A percentile compares a stretch with the other conserved stretches of the same genome.
Evolutionary conservation across 2,113 vertebrate species (phyloP).

Genomic region (Taurulus bubalis): DNA sequence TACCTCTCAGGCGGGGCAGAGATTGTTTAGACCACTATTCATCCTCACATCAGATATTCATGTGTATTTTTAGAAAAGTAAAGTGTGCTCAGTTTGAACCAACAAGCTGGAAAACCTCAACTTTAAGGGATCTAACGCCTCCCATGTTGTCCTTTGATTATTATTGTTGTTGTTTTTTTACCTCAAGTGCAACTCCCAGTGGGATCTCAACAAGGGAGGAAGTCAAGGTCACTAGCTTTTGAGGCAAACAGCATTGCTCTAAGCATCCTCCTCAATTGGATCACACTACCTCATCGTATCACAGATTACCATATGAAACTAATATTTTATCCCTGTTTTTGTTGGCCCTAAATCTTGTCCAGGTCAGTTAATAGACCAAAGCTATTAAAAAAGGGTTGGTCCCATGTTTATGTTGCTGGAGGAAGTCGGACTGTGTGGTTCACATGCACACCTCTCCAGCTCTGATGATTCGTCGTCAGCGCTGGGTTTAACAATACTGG

Average conservation of each 20-base stretch:
- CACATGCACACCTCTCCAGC: neutral
- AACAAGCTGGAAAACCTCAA: constrained; percentile 10
- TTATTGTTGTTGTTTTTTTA: constrained; percentile 18
- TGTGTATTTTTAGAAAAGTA: constrained; percentile 17
- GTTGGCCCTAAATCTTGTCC: neutral
- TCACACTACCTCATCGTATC: constrained; percentile 26
- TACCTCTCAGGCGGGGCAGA: constrained; percentile 14
- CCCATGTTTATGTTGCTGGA: constrained; percentile 5
- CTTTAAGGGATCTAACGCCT: constrained; percentile 12
- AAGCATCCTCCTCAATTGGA: constrained; percentile 17
- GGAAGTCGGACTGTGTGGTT: neutral
- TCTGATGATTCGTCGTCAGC: constrained; percentile 8
- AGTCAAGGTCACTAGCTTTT: constrained; percentile 69
- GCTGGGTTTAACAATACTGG: constrained; percentile 10
- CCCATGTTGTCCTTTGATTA: neutral
- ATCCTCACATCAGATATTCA: constrained; percentile 11
- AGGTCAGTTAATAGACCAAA: constrained; percentile 3
- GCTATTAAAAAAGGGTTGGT: constrained; percentile 11
- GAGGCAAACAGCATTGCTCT: constrained; percentile 25
- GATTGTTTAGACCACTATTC: constrained; percentile 19
- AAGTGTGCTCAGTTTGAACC: constrained; percentile 21
- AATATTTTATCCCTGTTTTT: constrained; percentile 24
- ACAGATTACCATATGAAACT: constrained; percentile 27
- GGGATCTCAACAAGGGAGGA: constrained; percentile 33
- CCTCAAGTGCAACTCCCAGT: constrained; percentile 23